phyloP scores from a whole-genome alignment of 2,113 vertebrate species.

The Carlito syrichta region DNA sequence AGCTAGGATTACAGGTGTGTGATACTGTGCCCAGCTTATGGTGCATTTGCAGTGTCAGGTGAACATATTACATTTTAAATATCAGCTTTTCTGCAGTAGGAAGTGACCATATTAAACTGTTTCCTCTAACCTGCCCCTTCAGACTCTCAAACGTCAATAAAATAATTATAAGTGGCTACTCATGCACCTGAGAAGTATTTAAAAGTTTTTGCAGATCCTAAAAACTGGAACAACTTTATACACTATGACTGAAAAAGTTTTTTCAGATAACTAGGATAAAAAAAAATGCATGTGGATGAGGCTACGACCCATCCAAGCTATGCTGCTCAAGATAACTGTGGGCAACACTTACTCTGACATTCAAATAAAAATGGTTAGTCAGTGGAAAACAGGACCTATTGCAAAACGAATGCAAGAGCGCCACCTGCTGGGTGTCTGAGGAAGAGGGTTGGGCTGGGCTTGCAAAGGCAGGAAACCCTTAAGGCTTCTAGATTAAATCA shows the following conservation, averaged over 20 bases:
- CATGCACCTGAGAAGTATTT: slow-evolving; percentile 14
- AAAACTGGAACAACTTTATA: background rate
- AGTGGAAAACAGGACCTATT: background rate
- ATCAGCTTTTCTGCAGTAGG: background rate
- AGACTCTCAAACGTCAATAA: background rate
- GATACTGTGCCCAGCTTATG: background rate
- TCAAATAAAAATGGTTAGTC: background rate
- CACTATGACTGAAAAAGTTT: background rate
- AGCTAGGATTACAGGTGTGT: background rate
- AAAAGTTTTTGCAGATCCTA: background rate
- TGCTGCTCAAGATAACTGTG: background rate
- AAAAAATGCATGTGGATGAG: slow-evolving; percentile 3
- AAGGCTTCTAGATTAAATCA: slow-evolving; percentile 11
- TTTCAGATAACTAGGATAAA: slow-evolving; percentile 21
- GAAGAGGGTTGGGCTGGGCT: background rate
- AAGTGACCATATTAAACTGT: background rate
- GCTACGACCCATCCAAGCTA: background rate
- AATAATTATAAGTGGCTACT: slow-evolving; percentile 1
- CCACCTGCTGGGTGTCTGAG: slow-evolving; percentile 76
- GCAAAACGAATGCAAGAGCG: slow-evolving; percentile 60
- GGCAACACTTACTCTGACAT: slow-evolving; percentile 7
- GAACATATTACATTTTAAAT: slow-evolving; percentile 12
- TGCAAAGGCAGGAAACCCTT: background rate
- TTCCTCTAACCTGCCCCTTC: background rate
- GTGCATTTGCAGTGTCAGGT: background rate